phyloP scores from a whole-genome alignment of 2,113 vertebrate genomes.

The chimpanzee (Pan troglodytes) region NHGRI_mPanTro3-v2.1_pri NC_072417.2:80602501-80603000 shows the following conservation, averaged over 20 bases:
- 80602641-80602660: too few species aligned
- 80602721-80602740: background rate
- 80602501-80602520: too few species aligned
- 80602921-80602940: background rate
- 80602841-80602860: background rate
- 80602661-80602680: too few species aligned
- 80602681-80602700: background rate
- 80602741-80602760: background rate
- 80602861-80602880: background rate
- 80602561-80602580: too few species aligned
- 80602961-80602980: background rate
- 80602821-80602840: background rate
- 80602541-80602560: too few species aligned
- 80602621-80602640: too few species aligned
- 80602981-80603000: background rate
- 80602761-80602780: background rate
- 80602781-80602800: background rate
- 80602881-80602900: background rate
- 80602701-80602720: background rate
- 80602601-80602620: too few species aligned
- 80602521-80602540: too few species aligned
- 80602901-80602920: background rate
- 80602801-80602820: background rate
- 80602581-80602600: too few species aligned
- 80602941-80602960: background rate